Evolutionary conservation across 2,888 invertebrate genomes (phyloP).

Genomic region (Trichacis sp.): DNA sequence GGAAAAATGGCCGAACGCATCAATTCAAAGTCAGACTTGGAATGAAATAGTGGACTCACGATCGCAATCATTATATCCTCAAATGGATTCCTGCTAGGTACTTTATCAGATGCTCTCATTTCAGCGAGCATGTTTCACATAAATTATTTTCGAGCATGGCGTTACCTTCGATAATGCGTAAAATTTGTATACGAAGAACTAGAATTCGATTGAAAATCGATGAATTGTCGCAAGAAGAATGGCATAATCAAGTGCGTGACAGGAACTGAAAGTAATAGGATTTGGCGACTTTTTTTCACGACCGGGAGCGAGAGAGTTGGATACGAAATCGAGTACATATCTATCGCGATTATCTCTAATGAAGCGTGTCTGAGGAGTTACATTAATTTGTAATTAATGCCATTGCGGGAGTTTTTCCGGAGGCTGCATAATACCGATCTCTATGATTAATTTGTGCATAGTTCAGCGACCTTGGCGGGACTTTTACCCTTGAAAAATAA

Average conservation of each 20-base stretch:
- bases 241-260: constrained; percentile 14
- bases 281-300: constrained; percentile 20
- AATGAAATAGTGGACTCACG: not conserved
- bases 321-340: constrained; percentile 21
- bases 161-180: constrained; percentile 6
- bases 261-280: constrained; percentile 14
- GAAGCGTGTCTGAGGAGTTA: constrained; percentile 52
- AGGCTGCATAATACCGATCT: constrained; percentile 25
- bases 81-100: constrained; percentile 9
- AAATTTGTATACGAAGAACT: constrained; percentile 30
- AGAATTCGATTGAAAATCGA: constrained; percentile 10
- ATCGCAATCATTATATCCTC: constrained; percentile 3
- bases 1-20: constrained; percentile 7
- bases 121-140: constrained; percentile 24
- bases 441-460: constrained; percentile 40
- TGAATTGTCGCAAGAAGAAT: constrained; percentile 17
- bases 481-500: not conserved
- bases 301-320: constrained; percentile 9
- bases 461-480: constrained; percentile 46
- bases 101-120: constrained; percentile 28
- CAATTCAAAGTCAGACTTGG: constrained; percentile 3
- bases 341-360: constrained; percentile 52
- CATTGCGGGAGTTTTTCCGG: constrained; percentile 17
- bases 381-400: constrained; percentile 62
- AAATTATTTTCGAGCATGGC: constrained; percentile 23